These are phyloP conservation scores for Sitophilus oryzae DNA, from an alignment of 1,140 invertebrate species.

Conservation along the genomic window DNA sequence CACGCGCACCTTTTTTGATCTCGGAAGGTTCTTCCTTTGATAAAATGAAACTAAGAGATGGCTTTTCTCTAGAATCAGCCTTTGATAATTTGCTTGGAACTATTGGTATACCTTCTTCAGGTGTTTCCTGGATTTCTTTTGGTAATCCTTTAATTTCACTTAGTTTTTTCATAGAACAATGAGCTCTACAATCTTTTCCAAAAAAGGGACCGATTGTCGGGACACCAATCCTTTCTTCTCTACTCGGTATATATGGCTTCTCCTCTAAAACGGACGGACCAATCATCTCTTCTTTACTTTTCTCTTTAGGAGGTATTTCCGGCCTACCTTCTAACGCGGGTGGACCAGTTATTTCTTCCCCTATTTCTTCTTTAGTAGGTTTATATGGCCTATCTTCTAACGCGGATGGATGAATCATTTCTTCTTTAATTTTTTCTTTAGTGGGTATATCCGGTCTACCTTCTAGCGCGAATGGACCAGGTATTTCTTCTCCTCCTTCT, in stretches of 20 bases:
- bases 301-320: neutral
- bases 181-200: neutral
- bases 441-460: too few species aligned
- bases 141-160: neutral
- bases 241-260: too few species aligned
- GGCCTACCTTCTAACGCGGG: neutral
- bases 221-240: too few species aligned
- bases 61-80: too few species aligned
- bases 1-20: slow-evolving; percentile 4
- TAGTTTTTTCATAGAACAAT: neutral
- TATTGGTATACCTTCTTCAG: neutral
- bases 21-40: neutral
- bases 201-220: neutral
- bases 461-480: too few species aligned
- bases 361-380: too few species aligned
- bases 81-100: neutral
- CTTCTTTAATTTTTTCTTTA: too few species aligned
- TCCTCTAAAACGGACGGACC: neutral
- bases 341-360: neutral
- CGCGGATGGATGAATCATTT: too few species aligned
- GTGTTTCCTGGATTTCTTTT: neutral
- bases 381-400: too few species aligned
- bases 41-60: too few species aligned
- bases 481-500: too few species aligned
- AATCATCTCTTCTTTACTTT: neutral